Evolutionary conservation across 2,888 invertebrate species (phyloP).

Genomic region (Spilosoma lubricipeda): DNA sequence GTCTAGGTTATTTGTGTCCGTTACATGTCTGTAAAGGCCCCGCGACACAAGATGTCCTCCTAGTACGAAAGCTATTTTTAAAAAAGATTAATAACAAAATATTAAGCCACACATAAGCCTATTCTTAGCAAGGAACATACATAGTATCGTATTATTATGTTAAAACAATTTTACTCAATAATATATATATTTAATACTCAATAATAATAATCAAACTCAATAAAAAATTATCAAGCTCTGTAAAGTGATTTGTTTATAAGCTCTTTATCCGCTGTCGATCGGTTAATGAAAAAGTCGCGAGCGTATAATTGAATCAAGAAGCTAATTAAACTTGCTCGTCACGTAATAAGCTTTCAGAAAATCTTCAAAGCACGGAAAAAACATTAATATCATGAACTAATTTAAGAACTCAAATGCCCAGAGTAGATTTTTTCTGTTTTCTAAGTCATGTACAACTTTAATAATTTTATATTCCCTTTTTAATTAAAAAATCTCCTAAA

Average conservation of each 20-base stretch:
- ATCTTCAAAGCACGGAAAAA: neutral
- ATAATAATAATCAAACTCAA: too few relatives aligned
- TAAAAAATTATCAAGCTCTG: neutral
- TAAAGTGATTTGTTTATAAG: slow-evolving; percentile 15
- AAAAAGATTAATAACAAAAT: too few relatives aligned
- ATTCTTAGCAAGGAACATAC: too few relatives aligned
- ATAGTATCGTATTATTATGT: neutral
- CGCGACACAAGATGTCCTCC: too few relatives aligned
- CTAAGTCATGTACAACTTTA: neutral
- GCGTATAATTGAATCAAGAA: slow-evolving; percentile 14
- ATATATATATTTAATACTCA: too few relatives aligned
- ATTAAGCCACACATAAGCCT: too few relatives aligned
- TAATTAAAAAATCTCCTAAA: too few relatives aligned
- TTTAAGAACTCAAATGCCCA: neutral
- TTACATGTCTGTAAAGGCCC: too few relatives aligned
- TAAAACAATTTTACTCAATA: neutral
- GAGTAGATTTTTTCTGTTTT: neutral
- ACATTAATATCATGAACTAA: neutral
- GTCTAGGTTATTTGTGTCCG: too few relatives aligned
- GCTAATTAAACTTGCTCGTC: neutral
- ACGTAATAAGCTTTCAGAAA: neutral
- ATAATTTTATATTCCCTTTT: too few relatives aligned
- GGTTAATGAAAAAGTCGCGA: slow-evolving; percentile 15
- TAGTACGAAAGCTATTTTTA: too few relatives aligned
- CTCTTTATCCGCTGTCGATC: slow-evolving; percentile 7